Evolutionary conservation across 2,888 invertebrate genomes (phyloP).

Genomic region (Drosophila greeni): DNA sequence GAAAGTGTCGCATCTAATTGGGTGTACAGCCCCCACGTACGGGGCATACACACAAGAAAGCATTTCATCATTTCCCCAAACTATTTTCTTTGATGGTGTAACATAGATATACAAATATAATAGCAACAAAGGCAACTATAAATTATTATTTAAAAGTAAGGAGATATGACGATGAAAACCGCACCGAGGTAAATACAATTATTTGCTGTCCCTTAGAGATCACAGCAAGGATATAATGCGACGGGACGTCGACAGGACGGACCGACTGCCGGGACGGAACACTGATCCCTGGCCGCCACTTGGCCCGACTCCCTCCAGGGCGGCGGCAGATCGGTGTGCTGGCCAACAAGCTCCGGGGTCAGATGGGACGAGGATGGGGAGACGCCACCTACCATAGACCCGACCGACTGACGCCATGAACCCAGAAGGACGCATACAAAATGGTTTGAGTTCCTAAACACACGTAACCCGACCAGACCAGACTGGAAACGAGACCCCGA

Average conservation of each 20-base stretch:
- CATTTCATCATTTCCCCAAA: constrained; percentile 50
- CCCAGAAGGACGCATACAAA: constrained; percentile 51
- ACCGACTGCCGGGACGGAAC: constrained; percentile 1
- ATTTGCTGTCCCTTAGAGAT: constrained; percentile 6
- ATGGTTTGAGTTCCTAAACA: constrained; percentile 73
- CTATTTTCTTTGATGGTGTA: constrained; percentile 71
- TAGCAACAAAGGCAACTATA: constrained; percentile 13
- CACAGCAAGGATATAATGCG: constrained; percentile 6
- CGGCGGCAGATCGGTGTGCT: constrained; percentile 11
- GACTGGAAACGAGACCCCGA: constrained; percentile 12
- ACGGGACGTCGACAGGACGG: constrained; percentile 1
- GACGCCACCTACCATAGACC: constrained; percentile 17
- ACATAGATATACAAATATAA: constrained; percentile 61
- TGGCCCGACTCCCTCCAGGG: background rate
- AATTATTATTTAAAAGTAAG: constrained; percentile 11
- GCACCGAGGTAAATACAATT: constrained; percentile 10
- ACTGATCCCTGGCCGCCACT: constrained; percentile 1
- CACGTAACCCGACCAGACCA: constrained; percentile 50
- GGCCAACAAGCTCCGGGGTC: constrained; percentile 11
- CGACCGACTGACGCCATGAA: constrained; percentile 51
- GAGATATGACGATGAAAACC: background rate
- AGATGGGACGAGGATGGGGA: constrained; percentile 1
- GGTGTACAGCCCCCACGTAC: constrained; percentile 21
- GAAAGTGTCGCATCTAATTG: constrained; percentile 27
- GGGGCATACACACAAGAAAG: constrained; percentile 22